Percentiles rank a stretch among this genome's conserved stretches.
phyloP scores from a whole-genome alignment of 1,140 invertebrate species.

The Lucilia cuprina region DNA sequence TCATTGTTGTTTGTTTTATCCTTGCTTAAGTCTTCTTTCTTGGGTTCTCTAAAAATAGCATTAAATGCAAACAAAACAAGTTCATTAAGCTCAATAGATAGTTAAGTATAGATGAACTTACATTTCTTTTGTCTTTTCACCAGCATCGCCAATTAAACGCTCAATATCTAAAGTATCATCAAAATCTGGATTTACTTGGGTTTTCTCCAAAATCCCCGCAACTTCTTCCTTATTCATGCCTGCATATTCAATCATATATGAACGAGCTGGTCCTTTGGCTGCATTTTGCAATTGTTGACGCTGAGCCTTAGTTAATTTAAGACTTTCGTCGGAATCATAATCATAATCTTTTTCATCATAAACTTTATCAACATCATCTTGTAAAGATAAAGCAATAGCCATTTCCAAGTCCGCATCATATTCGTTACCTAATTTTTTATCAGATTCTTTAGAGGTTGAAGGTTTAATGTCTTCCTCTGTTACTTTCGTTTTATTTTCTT shows the following conservation, averaged over 20 bases:
- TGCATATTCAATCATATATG: constrained; percentile 77
- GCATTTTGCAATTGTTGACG: constrained; percentile 52
- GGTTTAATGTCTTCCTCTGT: background rate
- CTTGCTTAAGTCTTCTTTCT: background rate
- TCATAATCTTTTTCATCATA: constrained; percentile 55
- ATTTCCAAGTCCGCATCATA: constrained; percentile 66
- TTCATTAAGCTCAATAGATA: too few relatives aligned
- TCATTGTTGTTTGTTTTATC: background rate
- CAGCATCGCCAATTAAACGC: background rate
- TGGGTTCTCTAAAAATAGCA: background rate
- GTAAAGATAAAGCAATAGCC: constrained; percentile 66
- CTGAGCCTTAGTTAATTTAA: constrained; percentile 56
- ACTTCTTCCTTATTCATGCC: constrained; percentile 77
- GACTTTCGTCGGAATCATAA: constrained; percentile 49
- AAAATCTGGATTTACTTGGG: constrained; percentile 45
- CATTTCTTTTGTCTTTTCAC: background rate
- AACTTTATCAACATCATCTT: constrained; percentile 50
- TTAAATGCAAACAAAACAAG: too few relatives aligned
- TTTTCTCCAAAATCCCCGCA: constrained; percentile 50
- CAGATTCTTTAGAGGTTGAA: constrained; percentile 17
- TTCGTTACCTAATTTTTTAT: constrained; percentile 46
- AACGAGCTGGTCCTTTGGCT: constrained; percentile 64
- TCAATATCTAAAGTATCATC: constrained; percentile 50
- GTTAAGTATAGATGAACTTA: background rate
- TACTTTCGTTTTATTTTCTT: constrained; percentile 2